phyloP scores from a whole-genome alignment of 2,113 vertebrate genomes.

The Pandion haliaetus region DNA sequence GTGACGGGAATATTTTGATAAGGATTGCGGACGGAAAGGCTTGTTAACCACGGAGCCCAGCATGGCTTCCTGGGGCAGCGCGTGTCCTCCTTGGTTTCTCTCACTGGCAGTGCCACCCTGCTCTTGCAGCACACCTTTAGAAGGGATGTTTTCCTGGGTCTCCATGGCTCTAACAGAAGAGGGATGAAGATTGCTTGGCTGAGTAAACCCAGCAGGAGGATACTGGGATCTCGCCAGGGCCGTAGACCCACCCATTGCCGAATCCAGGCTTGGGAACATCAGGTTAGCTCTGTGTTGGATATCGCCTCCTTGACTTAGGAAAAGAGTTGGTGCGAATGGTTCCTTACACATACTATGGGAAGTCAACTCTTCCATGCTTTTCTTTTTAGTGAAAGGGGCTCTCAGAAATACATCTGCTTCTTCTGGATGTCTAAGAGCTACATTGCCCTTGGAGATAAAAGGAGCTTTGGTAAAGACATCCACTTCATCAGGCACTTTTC shows the following conservation, averaged over 20 bases:
- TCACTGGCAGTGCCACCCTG: neutral
- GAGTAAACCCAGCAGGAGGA: slow-evolving; percentile 26
- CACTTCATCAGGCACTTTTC: slow-evolving; percentile 63
- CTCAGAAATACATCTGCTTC: slow-evolving; percentile 88
- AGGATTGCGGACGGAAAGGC: slow-evolving; percentile 86
- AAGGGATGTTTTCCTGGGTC: slow-evolving; percentile 15
- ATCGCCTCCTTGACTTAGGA: neutral
- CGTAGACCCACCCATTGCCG: neutral
- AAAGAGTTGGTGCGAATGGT: neutral
- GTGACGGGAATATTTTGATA: slow-evolving; percentile 95
- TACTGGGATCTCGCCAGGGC: neutral
- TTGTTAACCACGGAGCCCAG: slow-evolving; percentile 70
- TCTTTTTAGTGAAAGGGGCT: slow-evolving; percentile 92
- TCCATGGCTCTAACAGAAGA: slow-evolving; percentile 28
- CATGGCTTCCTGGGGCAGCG: slow-evolving; percentile 67
- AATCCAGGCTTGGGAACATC: slow-evolving; percentile 35
- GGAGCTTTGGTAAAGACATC: slow-evolving; percentile 94
- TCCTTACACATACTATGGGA: slow-evolving; percentile 24
- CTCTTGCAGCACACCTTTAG: slow-evolving; percentile 4
- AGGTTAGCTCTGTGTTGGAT: neutral
- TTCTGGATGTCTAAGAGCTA: slow-evolving; percentile 40
- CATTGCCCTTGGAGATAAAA: slow-evolving; percentile 72
- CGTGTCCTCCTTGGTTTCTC: slow-evolving; percentile 47
- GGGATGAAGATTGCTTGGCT: neutral
- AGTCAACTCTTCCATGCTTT: slow-evolving; percentile 61